phyloP scores from a whole-genome alignment of 2,888 invertebrate species.

The Torymus texanus region DNA sequence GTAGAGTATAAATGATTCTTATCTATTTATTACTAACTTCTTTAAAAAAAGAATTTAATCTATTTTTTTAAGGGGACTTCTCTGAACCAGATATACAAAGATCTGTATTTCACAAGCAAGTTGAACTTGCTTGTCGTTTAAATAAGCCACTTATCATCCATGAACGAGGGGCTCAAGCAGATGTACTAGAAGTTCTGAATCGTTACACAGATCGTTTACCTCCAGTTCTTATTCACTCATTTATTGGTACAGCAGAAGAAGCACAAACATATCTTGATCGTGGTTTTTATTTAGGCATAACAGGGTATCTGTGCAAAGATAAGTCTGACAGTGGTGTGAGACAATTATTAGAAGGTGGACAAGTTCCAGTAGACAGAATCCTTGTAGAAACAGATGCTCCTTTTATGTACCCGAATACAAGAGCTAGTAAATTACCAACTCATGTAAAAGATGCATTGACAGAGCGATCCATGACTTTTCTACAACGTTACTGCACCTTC shows the following conservation, averaged over 20 bases:
- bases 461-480: constrained; percentile 88
- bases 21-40: neutral
- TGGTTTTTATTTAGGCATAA: constrained; percentile 90
- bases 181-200: constrained; percentile 85
- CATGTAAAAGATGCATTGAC: constrained; percentile 92
- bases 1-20: neutral
- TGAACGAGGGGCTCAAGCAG: constrained; percentile 93
- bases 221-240: constrained; percentile 92
- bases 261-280: constrained; percentile 88
- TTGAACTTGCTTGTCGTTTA: constrained; percentile 89
- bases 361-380: constrained; percentile 88
- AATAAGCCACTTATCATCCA: constrained; percentile 93
- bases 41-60: neutral
- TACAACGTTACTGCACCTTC: constrained; percentile 94
- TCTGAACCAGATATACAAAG: constrained; percentile 92
- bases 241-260: constrained; percentile 91
- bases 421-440: constrained; percentile 92
- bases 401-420: constrained; percentile 96
- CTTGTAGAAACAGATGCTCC: constrained; percentile 96
- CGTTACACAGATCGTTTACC: constrained; percentile 80
- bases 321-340: constrained; percentile 94
- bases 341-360: constrained; percentile 86
- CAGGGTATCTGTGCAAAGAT: constrained; percentile 92
- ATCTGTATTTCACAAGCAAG: constrained; percentile 91
- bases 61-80: constrained; percentile 79